These are phyloP conservation scores for Drosophila kokeensis DNA, from an alignment of 2,888 invertebrate genomes.

Conservation along the genomic window DNA sequence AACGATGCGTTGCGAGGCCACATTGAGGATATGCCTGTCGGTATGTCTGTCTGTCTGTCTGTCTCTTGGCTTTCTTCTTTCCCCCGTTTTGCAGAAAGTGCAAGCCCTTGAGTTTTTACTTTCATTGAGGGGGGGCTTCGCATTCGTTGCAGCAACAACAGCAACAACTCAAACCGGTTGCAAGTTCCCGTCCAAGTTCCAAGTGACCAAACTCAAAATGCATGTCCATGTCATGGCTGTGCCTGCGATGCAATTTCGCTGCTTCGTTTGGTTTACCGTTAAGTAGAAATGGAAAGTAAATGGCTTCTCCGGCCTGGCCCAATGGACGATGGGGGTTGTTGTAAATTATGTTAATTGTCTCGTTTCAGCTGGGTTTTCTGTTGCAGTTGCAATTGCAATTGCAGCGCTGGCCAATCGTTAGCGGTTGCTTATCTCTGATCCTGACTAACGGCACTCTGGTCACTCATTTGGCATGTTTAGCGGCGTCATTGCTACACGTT, in stretches of 20 bases:
- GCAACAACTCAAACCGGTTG: conserved; percentile 48
- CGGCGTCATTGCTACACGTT: conserved; percentile 30
- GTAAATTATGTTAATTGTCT: conserved; percentile 76
- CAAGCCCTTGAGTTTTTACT: conserved; percentile 85
- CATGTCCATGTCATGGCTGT: conserved; percentile 46
- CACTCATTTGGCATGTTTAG: conserved; percentile 44
- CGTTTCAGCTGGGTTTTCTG: conserved; percentile 48
- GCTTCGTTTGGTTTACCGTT: conserved; percentile 69
- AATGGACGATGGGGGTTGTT: conserved; percentile 33
- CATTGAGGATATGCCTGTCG: conserved; percentile 53
- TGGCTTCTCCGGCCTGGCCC: conserved; percentile 30
- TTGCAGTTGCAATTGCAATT: conserved; percentile 14
- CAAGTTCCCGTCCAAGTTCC: conserved; percentile 37
- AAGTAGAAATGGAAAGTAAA: conserved; percentile 73
- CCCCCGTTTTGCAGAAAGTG: conserved; percentile 79
- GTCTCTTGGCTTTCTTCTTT: conserved; percentile 36
- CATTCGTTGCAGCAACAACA: background rate
- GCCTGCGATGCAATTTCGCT: conserved; percentile 67
- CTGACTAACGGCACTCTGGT: conserved; percentile 66
- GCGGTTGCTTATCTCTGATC: conserved; percentile 58
- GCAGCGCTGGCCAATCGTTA: conserved; percentile 28
- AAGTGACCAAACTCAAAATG: conserved; percentile 49
- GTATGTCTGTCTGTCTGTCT: conserved; percentile 5
- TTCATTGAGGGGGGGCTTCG: conserved; percentile 76
- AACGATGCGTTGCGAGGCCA: conserved; percentile 74